These are phyloP conservation scores for Tribolium castaneum DNA, from an alignment of 1,140 invertebrate species.

Conservation along the genomic window DNA sequence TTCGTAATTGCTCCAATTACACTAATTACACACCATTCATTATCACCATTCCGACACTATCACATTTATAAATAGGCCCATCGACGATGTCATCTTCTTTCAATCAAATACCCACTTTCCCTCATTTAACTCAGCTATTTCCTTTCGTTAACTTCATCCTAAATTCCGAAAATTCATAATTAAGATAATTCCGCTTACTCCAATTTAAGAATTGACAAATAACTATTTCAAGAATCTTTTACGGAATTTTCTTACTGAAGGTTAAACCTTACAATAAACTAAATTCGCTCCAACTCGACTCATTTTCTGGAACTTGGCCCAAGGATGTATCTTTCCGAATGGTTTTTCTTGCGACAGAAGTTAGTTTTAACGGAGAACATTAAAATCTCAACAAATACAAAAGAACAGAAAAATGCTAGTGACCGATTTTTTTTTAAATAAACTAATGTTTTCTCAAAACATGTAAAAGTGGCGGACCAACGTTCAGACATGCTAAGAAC, in stretches of 20 bases:
- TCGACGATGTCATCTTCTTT: not conserved
- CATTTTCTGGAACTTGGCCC: no score
- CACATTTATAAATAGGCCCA: not conserved
- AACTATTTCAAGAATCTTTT: not conserved
- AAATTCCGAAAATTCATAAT: not conserved
- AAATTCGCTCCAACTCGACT: no score
- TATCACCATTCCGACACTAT: not conserved
- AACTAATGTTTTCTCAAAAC: no score
- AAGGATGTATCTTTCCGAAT: no score
- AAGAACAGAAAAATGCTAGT: no score
- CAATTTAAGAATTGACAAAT: not conserved
- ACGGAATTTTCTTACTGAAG: not conserved
- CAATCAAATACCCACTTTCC: not conserved
- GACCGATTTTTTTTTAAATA: no score
- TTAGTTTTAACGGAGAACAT: no score
- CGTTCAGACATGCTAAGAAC: no score
- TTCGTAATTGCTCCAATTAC: conserved; percentile 22
- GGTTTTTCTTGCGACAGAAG: no score
- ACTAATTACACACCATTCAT: not conserved
- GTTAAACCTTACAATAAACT: not conserved
- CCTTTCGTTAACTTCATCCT: not conserved
- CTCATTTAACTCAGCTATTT: not conserved
- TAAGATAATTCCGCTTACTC: not conserved
- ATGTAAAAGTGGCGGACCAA: no score
- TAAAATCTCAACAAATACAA: no score